These are phyloP conservation scores for Gryon sp. DNA, from an alignment of 1,140 invertebrate species.

Conservation along the genomic window DNA sequence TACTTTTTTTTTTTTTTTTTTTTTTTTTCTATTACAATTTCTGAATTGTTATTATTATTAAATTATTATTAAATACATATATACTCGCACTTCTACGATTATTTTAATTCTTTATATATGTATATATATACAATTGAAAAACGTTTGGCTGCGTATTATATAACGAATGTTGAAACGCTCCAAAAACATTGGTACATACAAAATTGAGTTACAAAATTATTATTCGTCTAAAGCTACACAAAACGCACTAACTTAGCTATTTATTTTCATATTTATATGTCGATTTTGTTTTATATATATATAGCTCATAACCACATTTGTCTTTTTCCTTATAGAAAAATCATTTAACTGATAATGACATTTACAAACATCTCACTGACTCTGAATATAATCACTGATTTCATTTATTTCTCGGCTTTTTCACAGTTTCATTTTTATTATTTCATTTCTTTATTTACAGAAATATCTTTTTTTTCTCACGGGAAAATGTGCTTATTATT, in stretches of 20 bases:
- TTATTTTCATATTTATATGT: constrained; percentile 34
- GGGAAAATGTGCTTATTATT: too few relatives aligned
- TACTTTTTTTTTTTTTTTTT: neutral
- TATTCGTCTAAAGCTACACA: constrained; percentile 45
- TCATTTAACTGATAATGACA: constrained; percentile 39
- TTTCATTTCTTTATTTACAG: constrained; percentile 32
- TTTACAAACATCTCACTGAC: constrained; percentile 43
- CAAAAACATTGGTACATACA: constrained; percentile 55
- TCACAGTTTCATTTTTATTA: neutral
- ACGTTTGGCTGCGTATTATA: constrained; percentile 49
- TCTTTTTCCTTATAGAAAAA: constrained; percentile 40
- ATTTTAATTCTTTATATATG: constrained; percentile 13
- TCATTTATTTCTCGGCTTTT: neutral
- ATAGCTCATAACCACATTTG: constrained; percentile 16
- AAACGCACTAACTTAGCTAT: constrained; percentile 39
- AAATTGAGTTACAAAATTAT: constrained; percentile 57
- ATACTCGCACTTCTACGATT: constrained; percentile 42
- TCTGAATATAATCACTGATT: constrained; percentile 18
- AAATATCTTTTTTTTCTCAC: too few relatives aligned
- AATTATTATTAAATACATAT: constrained; percentile 42
- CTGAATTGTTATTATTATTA: neutral
- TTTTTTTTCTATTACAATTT: neutral
- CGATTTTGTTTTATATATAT: constrained; percentile 35
- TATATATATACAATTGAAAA: constrained; percentile 49
- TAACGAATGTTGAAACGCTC: constrained; percentile 30